Percentiles rank a stretch among this genome's conserved stretches.
Conservation (phyloP, 2,797 vertebrate species). For the Chanos chanos region DNA sequence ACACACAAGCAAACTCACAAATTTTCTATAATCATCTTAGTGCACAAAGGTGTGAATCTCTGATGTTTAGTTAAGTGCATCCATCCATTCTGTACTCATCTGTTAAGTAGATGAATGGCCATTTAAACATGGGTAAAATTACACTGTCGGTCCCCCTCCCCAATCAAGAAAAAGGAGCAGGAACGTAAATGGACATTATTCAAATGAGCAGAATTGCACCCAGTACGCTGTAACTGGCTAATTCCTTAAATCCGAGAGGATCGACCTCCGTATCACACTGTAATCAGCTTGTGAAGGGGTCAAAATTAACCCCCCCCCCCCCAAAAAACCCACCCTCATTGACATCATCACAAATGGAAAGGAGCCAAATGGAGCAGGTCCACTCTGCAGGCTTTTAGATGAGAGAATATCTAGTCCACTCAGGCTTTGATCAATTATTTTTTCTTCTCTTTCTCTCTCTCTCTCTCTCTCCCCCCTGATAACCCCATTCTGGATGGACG, state of each 20-base stretch:
- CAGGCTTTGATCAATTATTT: conserved; percentile 51
- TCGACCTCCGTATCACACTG: conserved; percentile 3
- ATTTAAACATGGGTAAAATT: no score
- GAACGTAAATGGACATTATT: conserved; percentile 19
- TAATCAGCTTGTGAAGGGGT: conserved; percentile 39
- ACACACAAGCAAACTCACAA: no score
- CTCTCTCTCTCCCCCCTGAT: conserved; percentile 35
- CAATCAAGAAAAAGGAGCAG: no score
- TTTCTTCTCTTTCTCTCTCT: conserved; percentile 22
- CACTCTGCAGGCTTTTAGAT: conserved; percentile 16
- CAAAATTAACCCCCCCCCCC: no score
- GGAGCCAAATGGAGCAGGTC: conserved; percentile 22
- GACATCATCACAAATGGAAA: conserved; percentile 31
- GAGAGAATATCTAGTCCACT: conserved; percentile 44
- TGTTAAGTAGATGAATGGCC: no score
- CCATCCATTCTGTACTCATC: no score
- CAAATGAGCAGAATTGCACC: conserved; percentile 1
- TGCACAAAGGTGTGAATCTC: not conserved
- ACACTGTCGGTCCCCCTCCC: no score
- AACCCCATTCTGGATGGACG: conserved; percentile 38
- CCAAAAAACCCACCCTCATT: conserved; percentile 9
- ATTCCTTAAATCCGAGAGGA: conserved; percentile 30
- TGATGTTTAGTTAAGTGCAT: not conserved
- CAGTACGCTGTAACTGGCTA: conserved; percentile 19
- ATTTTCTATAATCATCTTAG: no score